A percentile compares a stretch with the other conserved stretches of the same genome.
Conservation (phyloP, 1,140 invertebrate species). For the Drosophila pallidifrons region DNA sequence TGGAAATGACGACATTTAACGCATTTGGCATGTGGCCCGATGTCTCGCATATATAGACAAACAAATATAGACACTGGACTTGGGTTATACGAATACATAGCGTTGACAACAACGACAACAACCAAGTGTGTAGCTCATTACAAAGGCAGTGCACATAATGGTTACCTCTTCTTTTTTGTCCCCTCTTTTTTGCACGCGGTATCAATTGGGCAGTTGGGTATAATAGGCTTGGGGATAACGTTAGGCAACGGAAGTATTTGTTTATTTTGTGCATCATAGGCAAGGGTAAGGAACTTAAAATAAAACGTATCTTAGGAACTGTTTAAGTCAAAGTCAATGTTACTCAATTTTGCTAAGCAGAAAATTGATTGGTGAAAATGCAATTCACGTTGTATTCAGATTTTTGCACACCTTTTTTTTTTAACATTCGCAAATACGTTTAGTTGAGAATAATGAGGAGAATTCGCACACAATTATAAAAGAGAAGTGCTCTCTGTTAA, state of each 20-base stretch:
- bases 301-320: no score
- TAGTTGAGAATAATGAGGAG: no score
- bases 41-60: slow-evolving; percentile 46
- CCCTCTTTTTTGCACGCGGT: slow-evolving; percentile 24
- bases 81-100: slow-evolving; percentile 10
- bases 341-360: no score
- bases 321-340: no score
- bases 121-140: slow-evolving; percentile 58
- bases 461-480: no score
- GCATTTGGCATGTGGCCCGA: slow-evolving; percentile 62
- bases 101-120: slow-evolving; percentile 30
- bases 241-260: not conserved
- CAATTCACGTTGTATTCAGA: no score
- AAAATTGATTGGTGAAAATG: no score
- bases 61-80: slow-evolving; percentile 54
- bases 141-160: slow-evolving; percentile 69
- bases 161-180: slow-evolving; percentile 43
- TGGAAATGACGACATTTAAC: slow-evolving; percentile 58
- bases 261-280: no score
- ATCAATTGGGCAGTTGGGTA: not conserved
- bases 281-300: no score
- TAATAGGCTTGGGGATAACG: not conserved
- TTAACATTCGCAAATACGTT: no score
- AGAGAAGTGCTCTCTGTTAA: no score
- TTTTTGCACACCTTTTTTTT: no score